Conservation (phyloP, 2,888 invertebrate genomes). For the Apamea epomidion region DNA sequence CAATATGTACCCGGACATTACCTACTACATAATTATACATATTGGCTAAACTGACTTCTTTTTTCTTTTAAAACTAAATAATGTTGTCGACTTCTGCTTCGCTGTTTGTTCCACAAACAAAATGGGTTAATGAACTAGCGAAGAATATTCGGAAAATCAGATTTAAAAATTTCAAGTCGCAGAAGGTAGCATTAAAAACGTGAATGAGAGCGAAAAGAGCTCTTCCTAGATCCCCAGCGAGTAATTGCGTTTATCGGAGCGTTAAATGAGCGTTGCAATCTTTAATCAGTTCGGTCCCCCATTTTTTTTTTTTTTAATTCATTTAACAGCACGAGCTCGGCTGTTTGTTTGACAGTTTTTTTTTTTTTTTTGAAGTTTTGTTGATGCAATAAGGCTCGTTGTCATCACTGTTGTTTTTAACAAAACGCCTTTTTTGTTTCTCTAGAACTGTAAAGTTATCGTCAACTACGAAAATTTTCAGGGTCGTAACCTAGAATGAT, state of each 20-base stretch:
- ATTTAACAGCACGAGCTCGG: conserved; percentile 66
- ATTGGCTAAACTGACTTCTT: background rate
- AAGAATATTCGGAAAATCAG: conserved; percentile 56
- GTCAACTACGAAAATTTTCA: background rate
- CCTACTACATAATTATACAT: too few species aligned
- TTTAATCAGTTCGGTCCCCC: conserved; percentile 82
- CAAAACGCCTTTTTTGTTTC: background rate
- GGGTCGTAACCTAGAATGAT: background rate
- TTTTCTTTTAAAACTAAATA: conserved; percentile 4
- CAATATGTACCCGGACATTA: background rate
- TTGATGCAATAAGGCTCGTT: conserved; percentile 12
- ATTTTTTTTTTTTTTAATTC: conserved; percentile 72
- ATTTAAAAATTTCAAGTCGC: conserved; percentile 58
- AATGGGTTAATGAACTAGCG: conserved; percentile 56
- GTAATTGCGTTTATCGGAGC: conserved; percentile 88
- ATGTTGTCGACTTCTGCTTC: background rate
- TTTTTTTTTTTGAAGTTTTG: conserved; percentile 52
- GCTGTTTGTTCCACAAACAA: conserved; percentile 32
- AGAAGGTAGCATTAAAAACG: conserved; percentile 73
- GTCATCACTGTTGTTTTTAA: conserved; percentile 1
- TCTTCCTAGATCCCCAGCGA: conserved; percentile 77
- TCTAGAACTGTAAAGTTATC: background rate
- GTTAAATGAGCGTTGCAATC: conserved; percentile 88
- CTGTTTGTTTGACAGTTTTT: conserved; percentile 70
- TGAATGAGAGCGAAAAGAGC: conserved; percentile 75